phyloP scores from a whole-genome alignment of 2,888 invertebrate species.

The Petrophora chlorosata region DNA sequence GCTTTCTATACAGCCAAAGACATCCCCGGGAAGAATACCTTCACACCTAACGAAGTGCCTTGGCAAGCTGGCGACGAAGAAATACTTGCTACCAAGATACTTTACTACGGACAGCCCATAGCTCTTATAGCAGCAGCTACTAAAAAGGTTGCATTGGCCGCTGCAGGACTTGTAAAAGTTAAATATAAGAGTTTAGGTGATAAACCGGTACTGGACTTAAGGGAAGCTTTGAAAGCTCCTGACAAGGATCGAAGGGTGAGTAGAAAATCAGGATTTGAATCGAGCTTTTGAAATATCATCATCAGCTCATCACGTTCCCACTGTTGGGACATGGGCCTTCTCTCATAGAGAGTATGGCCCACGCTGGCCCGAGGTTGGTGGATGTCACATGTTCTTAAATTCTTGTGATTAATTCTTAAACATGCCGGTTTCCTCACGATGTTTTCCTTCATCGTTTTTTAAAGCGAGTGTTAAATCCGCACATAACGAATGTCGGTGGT shows the following conservation, averaged over 20 bases:
- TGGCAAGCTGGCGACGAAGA: constrained; percentile 71
- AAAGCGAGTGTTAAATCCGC: no score
- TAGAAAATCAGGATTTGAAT: constrained; percentile 2
- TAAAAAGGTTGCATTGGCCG: constrained; percentile 67
- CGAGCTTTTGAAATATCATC: not conserved
- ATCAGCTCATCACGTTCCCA: no score
- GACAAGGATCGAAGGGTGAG: constrained; percentile 70
- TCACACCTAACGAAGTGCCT: constrained; percentile 66
- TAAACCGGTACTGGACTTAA: constrained; percentile 69
- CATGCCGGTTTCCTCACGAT: no score
- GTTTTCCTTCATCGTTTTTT: no score
- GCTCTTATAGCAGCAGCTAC: constrained; percentile 88
- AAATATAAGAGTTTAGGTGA: constrained; percentile 75
- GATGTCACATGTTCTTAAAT: no score
- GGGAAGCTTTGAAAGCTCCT: constrained; percentile 77
- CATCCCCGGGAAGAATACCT: constrained; percentile 88
- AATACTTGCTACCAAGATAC: constrained; percentile 80
- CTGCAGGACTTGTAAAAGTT: constrained; percentile 74
- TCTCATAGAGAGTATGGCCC: no score
- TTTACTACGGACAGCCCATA: constrained; percentile 89
- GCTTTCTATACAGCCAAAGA: constrained; percentile 86
- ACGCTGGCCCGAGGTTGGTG: no score
- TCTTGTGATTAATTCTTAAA: no score
- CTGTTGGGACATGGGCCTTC: no score
- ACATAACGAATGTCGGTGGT: no score